Conservation (phyloP, 2,113 vertebrate genomes). For the Solea senegalensis region DNA sequence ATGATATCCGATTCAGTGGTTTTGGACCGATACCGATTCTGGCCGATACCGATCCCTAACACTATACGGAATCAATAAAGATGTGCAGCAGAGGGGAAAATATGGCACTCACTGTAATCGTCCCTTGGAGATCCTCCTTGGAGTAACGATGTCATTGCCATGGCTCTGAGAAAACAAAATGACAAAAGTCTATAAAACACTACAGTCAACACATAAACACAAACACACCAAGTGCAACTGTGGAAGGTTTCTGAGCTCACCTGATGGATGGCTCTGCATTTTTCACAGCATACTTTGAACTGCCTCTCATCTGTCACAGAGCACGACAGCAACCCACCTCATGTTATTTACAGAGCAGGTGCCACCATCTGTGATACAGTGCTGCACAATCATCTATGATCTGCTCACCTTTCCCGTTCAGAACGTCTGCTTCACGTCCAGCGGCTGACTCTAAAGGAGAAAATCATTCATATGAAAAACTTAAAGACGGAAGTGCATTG, state of each 20-base stretch:
- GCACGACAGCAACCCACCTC: neutral
- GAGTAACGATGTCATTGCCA: slow-evolving; percentile 80
- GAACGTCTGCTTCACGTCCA: slow-evolving; percentile 5
- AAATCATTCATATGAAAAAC: slow-evolving; percentile 1
- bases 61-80: neutral
- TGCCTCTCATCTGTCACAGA: slow-evolving; percentile 51
- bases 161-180: slow-evolving; percentile 72
- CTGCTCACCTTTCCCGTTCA: slow-evolving; percentile 51
- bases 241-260: slow-evolving; percentile 51
- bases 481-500: neutral
- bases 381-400: neutral
- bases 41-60: too few species aligned
- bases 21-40: too few species aligned
- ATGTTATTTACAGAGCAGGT: neutral
- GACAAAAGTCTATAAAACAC: neutral
- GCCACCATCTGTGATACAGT: neutral
- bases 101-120: slow-evolving; percentile 79
- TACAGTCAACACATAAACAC: neutral
- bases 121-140: slow-evolving; percentile 80
- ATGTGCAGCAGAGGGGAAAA: neutral
- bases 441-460: slow-evolving; percentile 3
- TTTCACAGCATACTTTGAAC: slow-evolving; percentile 73
- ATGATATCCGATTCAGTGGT: too few species aligned
- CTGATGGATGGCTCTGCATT: slow-evolving; percentile 76
- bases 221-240: neutral